Conservation (phyloP, 2,888 invertebrate genomes). For the Synergus itoensis region DNA sequence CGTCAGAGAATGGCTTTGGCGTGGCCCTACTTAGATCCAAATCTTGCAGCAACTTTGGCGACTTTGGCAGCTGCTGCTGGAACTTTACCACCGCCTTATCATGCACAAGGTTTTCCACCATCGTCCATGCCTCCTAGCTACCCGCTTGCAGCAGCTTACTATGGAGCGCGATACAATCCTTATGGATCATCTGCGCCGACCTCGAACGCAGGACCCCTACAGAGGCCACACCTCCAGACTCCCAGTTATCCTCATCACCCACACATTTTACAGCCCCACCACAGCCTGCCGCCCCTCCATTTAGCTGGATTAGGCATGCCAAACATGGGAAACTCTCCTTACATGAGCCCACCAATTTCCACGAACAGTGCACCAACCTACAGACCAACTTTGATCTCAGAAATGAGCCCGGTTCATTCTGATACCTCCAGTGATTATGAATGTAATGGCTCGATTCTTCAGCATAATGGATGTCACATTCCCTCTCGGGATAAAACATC, state of each 20-base stretch:
- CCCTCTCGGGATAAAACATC: slow-evolving; percentile 22
- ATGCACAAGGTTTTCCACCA: slow-evolving; percentile 76
- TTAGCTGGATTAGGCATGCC: slow-evolving; percentile 66
- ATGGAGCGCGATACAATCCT: slow-evolving; percentile 81
- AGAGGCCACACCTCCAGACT: slow-evolving; percentile 79
- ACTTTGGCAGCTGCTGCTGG: slow-evolving; percentile 90
- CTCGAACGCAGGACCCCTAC: slow-evolving; percentile 79
- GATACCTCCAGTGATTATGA: slow-evolving; percentile 73
- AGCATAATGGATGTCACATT: slow-evolving; percentile 40
- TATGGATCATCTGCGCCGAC: slow-evolving; percentile 80
- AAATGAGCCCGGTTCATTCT: slow-evolving; percentile 70
- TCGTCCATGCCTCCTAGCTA: slow-evolving; percentile 80
- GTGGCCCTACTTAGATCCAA: slow-evolving; percentile 97
- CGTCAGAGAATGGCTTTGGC: slow-evolving; percentile 95
- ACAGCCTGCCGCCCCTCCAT: slow-evolving; percentile 63
- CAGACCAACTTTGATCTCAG: slow-evolving; percentile 72
- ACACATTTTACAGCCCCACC: slow-evolving; percentile 63
- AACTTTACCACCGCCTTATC: slow-evolving; percentile 79
- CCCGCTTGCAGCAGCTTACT: slow-evolving; percentile 79
- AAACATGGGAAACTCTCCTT: slow-evolving; percentile 59
- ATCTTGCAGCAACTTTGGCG: slow-evolving; percentile 93
- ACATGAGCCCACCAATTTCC: slow-evolving; percentile 58
- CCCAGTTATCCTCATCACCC: slow-evolving; percentile 66
- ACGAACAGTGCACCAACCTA: slow-evolving; percentile 67
- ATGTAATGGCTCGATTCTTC: slow-evolving; percentile 53